These are phyloP conservation scores for Clinocottus analis DNA, from an alignment of 2,113 vertebrate genomes.

Conservation along the genomic window DNA sequence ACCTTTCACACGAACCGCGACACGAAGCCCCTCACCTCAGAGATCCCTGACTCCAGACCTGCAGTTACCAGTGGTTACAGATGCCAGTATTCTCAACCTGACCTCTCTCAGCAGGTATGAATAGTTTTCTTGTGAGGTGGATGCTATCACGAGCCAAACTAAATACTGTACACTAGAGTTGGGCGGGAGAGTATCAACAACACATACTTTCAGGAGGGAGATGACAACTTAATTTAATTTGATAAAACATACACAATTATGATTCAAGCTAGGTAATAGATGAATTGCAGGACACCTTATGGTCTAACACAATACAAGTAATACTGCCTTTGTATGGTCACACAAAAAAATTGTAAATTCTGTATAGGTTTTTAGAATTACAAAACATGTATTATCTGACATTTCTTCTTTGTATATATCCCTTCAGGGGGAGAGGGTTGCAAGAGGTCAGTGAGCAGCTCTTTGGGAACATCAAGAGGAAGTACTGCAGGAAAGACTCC, in stretches of 20 bases:
- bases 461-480: slow-evolving; percentile 88
- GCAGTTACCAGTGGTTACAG: slow-evolving; percentile 80
- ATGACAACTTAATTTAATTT: not conserved
- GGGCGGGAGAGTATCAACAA: not conserved
- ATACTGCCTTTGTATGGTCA: not conserved
- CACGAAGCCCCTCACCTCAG: slow-evolving; percentile 82
- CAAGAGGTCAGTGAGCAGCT: slow-evolving; percentile 89
- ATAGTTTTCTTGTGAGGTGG: not conserved
- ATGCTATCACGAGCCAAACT: slow-evolving; percentile 13
- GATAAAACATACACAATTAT: not conserved
- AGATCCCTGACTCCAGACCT: slow-evolving; percentile 77
- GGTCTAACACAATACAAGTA: not conserved
- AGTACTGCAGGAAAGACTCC: slow-evolving; percentile 92
- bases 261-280: not conserved
- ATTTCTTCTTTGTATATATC: slow-evolving; percentile 60
- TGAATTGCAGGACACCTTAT: not conserved
- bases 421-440: slow-evolving; percentile 84
- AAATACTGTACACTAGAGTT: not conserved
- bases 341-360: not conserved
- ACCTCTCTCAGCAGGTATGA: slow-evolving; percentile 80
- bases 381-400: slow-evolving; percentile 10
- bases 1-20: slow-evolving; percentile 77
- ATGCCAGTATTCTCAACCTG: slow-evolving; percentile 81
- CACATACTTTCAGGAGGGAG: not conserved
- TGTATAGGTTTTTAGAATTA: slow-evolving; percentile 6